Evolutionary conservation across 1,140 invertebrate species (phyloP).

Genomic region (Rhizoglyphus robini): DNA sequence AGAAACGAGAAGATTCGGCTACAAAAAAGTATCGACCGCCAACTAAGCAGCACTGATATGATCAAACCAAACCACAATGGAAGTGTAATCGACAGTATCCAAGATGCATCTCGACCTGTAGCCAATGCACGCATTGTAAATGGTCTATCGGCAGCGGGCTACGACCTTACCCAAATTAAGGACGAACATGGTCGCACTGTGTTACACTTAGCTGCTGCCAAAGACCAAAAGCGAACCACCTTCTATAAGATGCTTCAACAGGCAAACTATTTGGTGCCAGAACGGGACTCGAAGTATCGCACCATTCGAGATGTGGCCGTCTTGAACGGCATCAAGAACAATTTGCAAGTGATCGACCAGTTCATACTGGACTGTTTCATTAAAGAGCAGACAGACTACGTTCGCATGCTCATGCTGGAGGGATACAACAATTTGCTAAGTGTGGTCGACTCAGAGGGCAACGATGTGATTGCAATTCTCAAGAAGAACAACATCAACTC

Average conservation of each 20-base stretch:
- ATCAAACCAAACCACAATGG: constrained; percentile 8
- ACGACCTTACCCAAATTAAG: constrained; percentile 33
- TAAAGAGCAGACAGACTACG: constrained; percentile 2
- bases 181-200: constrained; percentile 75
- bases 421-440: constrained; percentile 77
- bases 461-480: constrained; percentile 44
- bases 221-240: constrained; percentile 31
- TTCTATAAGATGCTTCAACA: constrained; percentile 61
- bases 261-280: constrained; percentile 52
- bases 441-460: constrained; percentile 48
- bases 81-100: constrained; percentile 11
- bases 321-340: constrained; percentile 57
- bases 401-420: constrained; percentile 55
- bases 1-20: constrained; percentile 21
- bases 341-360: constrained; percentile 59
- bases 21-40: constrained; percentile 13
- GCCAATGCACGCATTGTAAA: background rate
- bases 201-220: constrained; percentile 62
- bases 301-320: constrained; percentile 72
- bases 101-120: background rate
- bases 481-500: constrained; percentile 44
- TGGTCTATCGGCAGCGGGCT: background rate
- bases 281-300: constrained; percentile 61
- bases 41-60: constrained; percentile 2
- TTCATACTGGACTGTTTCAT: constrained; percentile 24